Evolutionary conservation across 2,888 invertebrate genomes (phyloP).

Genomic region (Cartodere bifasciata): DNA sequence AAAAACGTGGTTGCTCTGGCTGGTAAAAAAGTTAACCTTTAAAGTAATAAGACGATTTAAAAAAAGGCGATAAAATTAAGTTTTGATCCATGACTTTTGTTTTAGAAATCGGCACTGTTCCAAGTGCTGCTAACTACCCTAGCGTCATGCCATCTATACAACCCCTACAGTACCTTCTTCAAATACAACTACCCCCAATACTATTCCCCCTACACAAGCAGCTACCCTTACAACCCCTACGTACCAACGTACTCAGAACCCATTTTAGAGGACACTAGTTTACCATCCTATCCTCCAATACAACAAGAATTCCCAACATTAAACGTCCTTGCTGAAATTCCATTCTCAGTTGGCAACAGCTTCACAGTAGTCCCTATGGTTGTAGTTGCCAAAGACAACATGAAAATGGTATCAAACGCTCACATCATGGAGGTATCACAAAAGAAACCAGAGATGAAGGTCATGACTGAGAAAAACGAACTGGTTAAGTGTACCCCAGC

Average conservation of each 20-base stretch:
- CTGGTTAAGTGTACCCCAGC: conserved; percentile 34
- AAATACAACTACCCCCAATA: too few species aligned
- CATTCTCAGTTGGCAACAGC: conserved; percentile 25
- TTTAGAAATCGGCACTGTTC: too few species aligned
- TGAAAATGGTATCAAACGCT: conserved; percentile 29
- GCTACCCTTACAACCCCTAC: conserved; percentile 7
- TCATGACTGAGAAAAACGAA: conserved; percentile 25
- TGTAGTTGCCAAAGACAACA: conserved; percentile 27
- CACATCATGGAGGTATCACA: conserved; percentile 31
- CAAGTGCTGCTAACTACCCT: too few species aligned
- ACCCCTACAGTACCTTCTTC: too few species aligned
- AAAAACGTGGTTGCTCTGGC: too few species aligned
- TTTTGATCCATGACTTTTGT: too few species aligned
- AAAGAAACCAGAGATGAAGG: conserved; percentile 29
- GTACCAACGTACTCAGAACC: conserved; percentile 9
- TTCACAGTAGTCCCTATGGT: conserved; percentile 32
- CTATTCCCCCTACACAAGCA: conserved; percentile 6
- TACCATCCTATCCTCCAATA: conserved; percentile 4
- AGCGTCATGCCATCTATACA: too few species aligned
- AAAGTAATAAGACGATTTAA: too few species aligned
- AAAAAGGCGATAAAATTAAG: too few species aligned
- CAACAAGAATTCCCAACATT: conserved; percentile 20
- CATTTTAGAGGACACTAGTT: too few species aligned
- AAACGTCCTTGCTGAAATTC: conserved; percentile 29
- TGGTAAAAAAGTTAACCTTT: too few species aligned